Percentiles rank a stretch among this genome's conserved stretches.
Evolutionary conservation across 2,888 invertebrate genomes (phyloP).

Genomic region (Cephalotes varians): DNA sequence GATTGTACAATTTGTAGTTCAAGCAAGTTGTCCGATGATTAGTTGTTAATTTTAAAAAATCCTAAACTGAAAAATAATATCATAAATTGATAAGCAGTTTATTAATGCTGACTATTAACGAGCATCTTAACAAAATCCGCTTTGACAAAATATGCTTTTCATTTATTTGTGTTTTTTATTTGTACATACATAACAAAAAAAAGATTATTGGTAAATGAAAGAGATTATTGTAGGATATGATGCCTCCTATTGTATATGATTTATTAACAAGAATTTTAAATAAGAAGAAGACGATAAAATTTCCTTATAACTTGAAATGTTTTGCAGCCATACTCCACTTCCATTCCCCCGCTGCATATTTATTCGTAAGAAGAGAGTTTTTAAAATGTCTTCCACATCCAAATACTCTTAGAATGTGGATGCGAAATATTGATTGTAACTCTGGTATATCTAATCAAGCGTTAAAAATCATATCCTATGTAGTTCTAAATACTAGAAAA

Average conservation of each 20-base stretch:
- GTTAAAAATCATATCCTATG: neutral
- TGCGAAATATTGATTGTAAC: neutral
- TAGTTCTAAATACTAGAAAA: neutral
- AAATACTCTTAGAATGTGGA: neutral
- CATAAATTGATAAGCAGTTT: too few relatives aligned
- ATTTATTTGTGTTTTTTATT: too few relatives aligned
- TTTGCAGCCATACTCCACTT: neutral
- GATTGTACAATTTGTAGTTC: too few relatives aligned
- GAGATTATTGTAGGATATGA: neutral
- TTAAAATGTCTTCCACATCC: slow-evolving; percentile 8
- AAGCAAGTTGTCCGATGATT: too few relatives aligned
- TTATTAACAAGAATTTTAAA: neutral
- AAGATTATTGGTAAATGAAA: neutral
- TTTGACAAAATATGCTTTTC: too few relatives aligned
- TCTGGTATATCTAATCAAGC: neutral
- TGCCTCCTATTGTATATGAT: neutral
- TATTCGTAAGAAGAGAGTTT: neutral
- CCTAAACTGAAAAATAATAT: too few relatives aligned
- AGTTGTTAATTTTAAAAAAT: too few relatives aligned
- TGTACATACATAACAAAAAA: too few relatives aligned
- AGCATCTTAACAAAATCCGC: too few relatives aligned
- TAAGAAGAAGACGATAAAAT: neutral
- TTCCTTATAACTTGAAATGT: neutral
- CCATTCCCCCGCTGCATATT: neutral
- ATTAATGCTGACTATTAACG: too few relatives aligned